Conservation (phyloP, 2,888 invertebrate genomes). For the Lymantria dispar region DNA sequence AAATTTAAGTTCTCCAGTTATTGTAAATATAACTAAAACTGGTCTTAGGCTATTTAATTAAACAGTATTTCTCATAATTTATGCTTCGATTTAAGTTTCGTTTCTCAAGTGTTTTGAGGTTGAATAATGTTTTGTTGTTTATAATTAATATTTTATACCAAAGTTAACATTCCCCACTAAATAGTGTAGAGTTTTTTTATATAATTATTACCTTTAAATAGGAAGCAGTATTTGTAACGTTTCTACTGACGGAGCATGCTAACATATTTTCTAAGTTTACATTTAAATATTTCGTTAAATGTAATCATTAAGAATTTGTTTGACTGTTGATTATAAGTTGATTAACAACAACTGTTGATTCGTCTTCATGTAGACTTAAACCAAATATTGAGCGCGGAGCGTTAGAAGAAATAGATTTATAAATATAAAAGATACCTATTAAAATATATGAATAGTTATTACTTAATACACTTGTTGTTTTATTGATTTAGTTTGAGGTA, state of each 20-base stretch:
- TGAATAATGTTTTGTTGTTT: constrained; percentile 78
- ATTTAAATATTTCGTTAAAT: constrained; percentile 63
- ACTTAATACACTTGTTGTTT: constrained; percentile 59
- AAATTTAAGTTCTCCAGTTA: constrained; percentile 60
- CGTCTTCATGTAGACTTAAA: constrained; percentile 77
- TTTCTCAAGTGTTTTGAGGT: constrained; percentile 73
- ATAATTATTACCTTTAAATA: constrained; percentile 36
- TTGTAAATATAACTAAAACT: constrained; percentile 74
- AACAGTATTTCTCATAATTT: constrained; percentile 81
- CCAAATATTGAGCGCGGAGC: constrained; percentile 81
- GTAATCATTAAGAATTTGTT: constrained; percentile 71
- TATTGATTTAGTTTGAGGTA: constrained; percentile 23
- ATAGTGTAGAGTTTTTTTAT: constrained; percentile 64
- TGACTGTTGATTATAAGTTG: constrained; percentile 66
- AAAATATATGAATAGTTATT: constrained; percentile 81
- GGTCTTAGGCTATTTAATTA: constrained; percentile 66
- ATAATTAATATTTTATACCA: constrained; percentile 85
- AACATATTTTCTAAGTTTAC: constrained; percentile 67
- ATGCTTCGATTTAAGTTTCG: constrained; percentile 73
- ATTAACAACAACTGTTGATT: constrained; percentile 71
- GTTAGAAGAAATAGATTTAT: constrained; percentile 73
- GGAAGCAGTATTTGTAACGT: constrained; percentile 49
- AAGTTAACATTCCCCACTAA: constrained; percentile 88
- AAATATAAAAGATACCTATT: constrained; percentile 78
- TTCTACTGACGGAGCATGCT: constrained; percentile 55